These are phyloP conservation scores for Odontomyia ornata DNA, from an alignment of 2,888 invertebrate genomes.

Conservation along the genomic window DNA sequence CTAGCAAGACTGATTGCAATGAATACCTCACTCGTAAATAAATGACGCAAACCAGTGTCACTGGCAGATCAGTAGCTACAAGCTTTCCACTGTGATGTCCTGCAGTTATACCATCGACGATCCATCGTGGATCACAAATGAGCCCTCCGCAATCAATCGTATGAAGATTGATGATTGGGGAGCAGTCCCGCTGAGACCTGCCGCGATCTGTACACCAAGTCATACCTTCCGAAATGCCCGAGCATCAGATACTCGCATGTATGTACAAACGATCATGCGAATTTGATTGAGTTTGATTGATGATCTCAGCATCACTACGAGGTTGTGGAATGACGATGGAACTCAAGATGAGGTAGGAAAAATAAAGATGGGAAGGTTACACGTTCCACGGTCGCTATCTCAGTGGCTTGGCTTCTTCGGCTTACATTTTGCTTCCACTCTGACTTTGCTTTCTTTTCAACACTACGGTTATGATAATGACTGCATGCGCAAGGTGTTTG, in stretches of 20 bases:
- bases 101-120: conserved; percentile 17
- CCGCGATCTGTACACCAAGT: conserved; percentile 8
- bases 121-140: neutral
- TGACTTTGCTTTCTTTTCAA: neutral
- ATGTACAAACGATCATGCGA: conserved; percentile 22
- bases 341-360: neutral
- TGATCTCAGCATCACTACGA: conserved; percentile 3
- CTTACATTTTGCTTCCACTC: neutral
- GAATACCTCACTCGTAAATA: conserved; percentile 28
- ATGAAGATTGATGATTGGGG: conserved; percentile 4
- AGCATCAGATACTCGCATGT: neutral
- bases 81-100: conserved; percentile 3
- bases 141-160: neutral
- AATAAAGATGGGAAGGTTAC: neutral
- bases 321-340: neutral
- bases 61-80: conserved; percentile 12
- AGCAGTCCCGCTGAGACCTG: conserved; percentile 15
- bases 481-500: neutral
- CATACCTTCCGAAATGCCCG: neutral
- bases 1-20: neutral
- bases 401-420: neutral
- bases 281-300: conserved; percentile 42
- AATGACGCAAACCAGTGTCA: conserved; percentile 2
- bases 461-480: neutral
- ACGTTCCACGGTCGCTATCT: neutral